Percentiles rank a stretch among this genome's conserved stretches.
These are phyloP conservation scores for Oplegnathus fasciatus DNA, from an alignment of 2,113 vertebrate genomes.

Conservation along the genomic window DNA sequence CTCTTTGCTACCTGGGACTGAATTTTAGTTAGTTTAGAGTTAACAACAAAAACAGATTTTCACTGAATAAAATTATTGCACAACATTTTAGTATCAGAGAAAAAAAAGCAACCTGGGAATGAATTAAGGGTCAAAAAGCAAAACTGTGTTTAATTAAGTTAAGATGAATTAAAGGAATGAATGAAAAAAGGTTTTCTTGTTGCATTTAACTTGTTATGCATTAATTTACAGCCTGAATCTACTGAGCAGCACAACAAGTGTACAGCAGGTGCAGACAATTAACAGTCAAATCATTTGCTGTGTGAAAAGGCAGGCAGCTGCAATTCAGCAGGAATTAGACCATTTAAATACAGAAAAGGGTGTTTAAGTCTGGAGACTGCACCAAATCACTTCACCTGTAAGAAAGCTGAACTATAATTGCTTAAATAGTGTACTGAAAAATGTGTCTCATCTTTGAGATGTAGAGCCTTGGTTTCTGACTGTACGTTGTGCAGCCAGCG, in stretches of 20 bases:
- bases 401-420: not conserved
- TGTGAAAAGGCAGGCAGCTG: not conserved
- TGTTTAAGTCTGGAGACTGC: too few species aligned
- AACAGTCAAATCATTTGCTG: not conserved
- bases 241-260: not conserved
- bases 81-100: not conserved
- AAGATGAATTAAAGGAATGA: not conserved
- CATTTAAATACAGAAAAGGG: not conserved
- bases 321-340: not conserved
- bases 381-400: not conserved
- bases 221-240: not conserved
- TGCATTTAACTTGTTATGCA: too few species aligned
- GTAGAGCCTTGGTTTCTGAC: not conserved
- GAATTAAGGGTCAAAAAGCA: not conserved
- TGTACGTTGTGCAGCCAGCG: not conserved
- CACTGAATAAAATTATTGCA: not conserved
- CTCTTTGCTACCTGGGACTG: too few species aligned
- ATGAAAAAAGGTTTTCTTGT: not conserved
- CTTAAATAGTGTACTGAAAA: not conserved
- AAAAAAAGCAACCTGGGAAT: not conserved
- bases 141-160: not conserved
- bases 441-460: not conserved
- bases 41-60: not conserved
- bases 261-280: slow-evolving; percentile 6
- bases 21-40: not conserved